These are phyloP conservation scores for Heliconius ethilla DNA, from an alignment of 2,888 invertebrate species.

Conservation along the genomic window DNA sequence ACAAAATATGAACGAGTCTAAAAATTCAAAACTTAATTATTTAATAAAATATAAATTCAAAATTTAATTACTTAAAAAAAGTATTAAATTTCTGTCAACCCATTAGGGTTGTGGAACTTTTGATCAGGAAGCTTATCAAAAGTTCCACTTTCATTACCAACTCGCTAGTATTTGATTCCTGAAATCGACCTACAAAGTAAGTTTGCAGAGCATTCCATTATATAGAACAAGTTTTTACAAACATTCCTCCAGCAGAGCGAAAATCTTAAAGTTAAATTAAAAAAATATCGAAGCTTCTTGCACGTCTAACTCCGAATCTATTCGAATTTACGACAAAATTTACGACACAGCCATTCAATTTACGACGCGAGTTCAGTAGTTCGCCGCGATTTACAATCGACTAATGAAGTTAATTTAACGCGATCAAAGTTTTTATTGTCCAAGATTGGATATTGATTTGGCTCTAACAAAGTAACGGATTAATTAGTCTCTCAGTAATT, in stretches of 20 bases:
- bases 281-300: constrained; percentile 34
- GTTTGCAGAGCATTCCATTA: constrained; percentile 2
- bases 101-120: too few species aligned
- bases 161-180: not conserved
- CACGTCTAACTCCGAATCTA: constrained; percentile 35
- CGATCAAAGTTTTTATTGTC: constrained; percentile 43
- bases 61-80: not conserved
- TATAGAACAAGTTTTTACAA: not conserved
- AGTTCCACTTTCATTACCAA: not conserved
- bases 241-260: not conserved
- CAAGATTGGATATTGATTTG: constrained; percentile 33
- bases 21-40: too few species aligned
- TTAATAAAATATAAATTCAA: too few species aligned
- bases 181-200: not conserved
- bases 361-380: constrained; percentile 43
- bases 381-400: constrained; percentile 47
- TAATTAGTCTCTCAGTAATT: constrained; percentile 18
- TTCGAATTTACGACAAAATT: constrained; percentile 40
- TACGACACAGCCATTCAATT: constrained; percentile 40
- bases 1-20: too few species aligned
- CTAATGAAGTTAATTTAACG: constrained; percentile 45
- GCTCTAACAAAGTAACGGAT: constrained; percentile 28
- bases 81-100: too few species aligned
- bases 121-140: not conserved
- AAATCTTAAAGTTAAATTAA: constrained; percentile 29